A percentile compares a stretch with the other conserved stretches of the same genome.
Conservation (phyloP, 2,113 vertebrate genomes). For the Strix uralensis region DNA sequence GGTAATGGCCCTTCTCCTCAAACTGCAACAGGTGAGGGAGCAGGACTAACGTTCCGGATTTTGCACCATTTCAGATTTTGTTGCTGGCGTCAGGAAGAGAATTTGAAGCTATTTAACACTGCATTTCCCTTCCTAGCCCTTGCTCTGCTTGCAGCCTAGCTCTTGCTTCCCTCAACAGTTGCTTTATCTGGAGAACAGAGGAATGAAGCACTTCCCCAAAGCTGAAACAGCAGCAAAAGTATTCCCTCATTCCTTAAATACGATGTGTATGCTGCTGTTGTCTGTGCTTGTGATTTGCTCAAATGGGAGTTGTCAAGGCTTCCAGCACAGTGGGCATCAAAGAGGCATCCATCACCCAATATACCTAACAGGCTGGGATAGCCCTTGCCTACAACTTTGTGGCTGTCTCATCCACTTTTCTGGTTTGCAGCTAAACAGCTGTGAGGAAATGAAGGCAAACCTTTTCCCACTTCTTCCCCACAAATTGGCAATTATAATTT, state of each 20-base stretch:
- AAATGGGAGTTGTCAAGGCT: background rate
- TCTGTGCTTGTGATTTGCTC: background rate
- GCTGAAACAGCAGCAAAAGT: background rate
- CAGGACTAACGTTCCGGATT: background rate
- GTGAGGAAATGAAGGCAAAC: background rate
- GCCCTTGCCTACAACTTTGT: background rate
- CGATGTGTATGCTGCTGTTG: background rate
- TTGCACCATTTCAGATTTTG: background rate
- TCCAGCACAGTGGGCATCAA: fast-evolving
- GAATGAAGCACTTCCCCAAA: background rate
- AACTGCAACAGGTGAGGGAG: background rate
- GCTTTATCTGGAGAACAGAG: background rate
- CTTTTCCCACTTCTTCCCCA: background rate
- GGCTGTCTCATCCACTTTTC: background rate
- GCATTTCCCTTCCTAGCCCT: background rate
- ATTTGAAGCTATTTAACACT: background rate
- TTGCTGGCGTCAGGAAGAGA: background rate
- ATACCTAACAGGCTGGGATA: background rate
- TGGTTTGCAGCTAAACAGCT: background rate
- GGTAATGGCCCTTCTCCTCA: background rate
- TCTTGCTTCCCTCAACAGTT: background rate
- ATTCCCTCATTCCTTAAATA: background rate
- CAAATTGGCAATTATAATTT: background rate
- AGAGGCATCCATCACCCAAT: background rate
- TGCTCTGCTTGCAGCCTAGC: background rate